phyloP scores from a whole-genome alignment of 2,888 invertebrate species.

The Dioctria rufipes region DNA sequence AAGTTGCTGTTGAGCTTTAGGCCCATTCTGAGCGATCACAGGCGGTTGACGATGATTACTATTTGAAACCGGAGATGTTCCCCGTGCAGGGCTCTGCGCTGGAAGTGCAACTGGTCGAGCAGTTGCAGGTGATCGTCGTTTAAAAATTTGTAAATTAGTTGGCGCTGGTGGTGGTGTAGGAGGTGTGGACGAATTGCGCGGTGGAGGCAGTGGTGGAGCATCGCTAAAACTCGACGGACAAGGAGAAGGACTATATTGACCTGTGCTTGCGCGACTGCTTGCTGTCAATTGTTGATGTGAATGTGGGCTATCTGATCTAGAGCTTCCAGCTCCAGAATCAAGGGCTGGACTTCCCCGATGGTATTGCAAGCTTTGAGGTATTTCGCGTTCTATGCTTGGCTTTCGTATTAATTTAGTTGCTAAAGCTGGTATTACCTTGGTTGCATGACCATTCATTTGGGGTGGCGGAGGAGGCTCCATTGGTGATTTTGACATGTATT shows the following conservation, averaged over 20 bases:
- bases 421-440: constrained; percentile 74
- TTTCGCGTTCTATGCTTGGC: constrained; percentile 89
- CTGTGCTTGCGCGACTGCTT: constrained; percentile 71
- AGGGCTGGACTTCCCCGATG: constrained; percentile 89
- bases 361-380: constrained; percentile 73
- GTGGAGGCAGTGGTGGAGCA: constrained; percentile 81
- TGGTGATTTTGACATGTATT: constrained; percentile 67
- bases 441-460: constrained; percentile 69
- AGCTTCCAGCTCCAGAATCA: constrained; percentile 90
- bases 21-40: constrained; percentile 87
- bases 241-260: constrained; percentile 73
- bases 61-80: constrained; percentile 81
- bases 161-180: constrained; percentile 78
- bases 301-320: constrained; percentile 90
- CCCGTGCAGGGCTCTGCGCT: constrained; percentile 77
- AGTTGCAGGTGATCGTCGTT: constrained; percentile 84
- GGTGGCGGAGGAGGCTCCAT: constrained; percentile 67
- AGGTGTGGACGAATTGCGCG: constrained; percentile 81
- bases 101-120: constrained; percentile 74
- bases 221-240: constrained; percentile 74
- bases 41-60: constrained; percentile 71
- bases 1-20: constrained; percentile 87
- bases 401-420: constrained; percentile 86
- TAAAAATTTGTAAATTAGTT: constrained; percentile 79
- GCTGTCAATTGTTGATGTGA: constrained; percentile 77